Evolutionary conservation across 2,888 invertebrate genomes (phyloP), one percentile per base, ranked within the genome.

Genomic region (Pseudococcus jackbeardsleyi): DNA sequence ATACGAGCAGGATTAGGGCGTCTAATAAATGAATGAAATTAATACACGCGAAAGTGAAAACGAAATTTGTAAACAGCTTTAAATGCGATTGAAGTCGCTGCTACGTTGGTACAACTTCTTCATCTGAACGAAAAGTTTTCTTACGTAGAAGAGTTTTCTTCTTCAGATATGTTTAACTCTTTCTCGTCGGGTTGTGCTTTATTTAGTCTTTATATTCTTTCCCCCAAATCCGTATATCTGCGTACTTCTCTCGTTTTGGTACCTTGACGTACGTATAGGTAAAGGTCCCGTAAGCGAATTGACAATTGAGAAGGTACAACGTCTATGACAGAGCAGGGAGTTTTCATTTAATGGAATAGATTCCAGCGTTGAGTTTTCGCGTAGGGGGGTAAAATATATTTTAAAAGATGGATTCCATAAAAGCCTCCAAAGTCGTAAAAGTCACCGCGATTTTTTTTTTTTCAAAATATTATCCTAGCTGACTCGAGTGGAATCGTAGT

Each of bases 31-130:
- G 79, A 82, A 82, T 46, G 79, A 82, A 82, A 82, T 82, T 82
- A 82, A 82, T 82, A 82, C 79, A 46, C 72, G 72, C 39, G 79
- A 82, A 82, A 82, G 79, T 46, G 79, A 82, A 82, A 82, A 82
- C 79, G 79, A 82, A 82, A 82, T 82, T 82, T 82, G 79, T 82
- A 82, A 82, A 82, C 33, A 82, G 79, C 79, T 82, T 82, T 82
- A 82, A 82, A 82, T 82, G 12, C 79, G 79, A 82, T 82, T 82
- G 79, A 82, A 82, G 79, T 82, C 46, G 77, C 39, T n/a, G 46
- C 79, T 72, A 33, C 72, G 33, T 22, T 59, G n/a, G 22, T 64
- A 64, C 22, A 54, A 54, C 64, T 64, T 64, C 64, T 64, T 64
- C 22, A 33, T 2, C 46, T 19, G 19, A 82, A 82, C 33, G 33